phyloP scores from a whole-genome alignment of 2,888 invertebrate genomes.

The Cyaniris semiargus region DNA sequence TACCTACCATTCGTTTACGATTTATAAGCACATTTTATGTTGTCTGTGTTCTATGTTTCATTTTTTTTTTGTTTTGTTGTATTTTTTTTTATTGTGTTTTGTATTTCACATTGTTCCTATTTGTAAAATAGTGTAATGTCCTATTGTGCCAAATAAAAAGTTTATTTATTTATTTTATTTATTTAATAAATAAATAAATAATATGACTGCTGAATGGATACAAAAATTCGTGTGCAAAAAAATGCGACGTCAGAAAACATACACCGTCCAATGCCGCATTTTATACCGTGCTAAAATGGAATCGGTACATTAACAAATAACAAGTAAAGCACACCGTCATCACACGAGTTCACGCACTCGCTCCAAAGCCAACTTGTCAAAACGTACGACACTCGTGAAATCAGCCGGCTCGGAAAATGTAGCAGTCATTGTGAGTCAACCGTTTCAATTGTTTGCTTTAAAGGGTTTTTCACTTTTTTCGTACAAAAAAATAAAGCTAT shows the following conservation, averaged over 20 bases:
- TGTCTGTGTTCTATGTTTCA: no score
- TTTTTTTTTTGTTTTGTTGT: no score
- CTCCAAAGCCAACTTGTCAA: constrained; percentile 27
- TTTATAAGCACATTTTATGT: no score
- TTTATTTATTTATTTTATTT: no score
- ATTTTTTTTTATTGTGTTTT: no score
- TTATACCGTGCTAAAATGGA: background rate
- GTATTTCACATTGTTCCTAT: no score
- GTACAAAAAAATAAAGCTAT: background rate
- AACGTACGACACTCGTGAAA: constrained; percentile 19
- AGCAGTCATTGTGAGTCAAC: constrained; percentile 15
- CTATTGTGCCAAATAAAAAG: no score
- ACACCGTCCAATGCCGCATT: background rate
- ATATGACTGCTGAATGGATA: background rate
- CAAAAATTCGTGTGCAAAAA: background rate
- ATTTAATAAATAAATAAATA: no score
- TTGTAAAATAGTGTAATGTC: no score
- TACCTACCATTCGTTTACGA: no score
- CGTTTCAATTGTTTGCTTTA: constrained; percentile 14
- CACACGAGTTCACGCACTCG: constrained; percentile 28
- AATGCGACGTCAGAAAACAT: background rate
- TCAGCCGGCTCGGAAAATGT: constrained; percentile 11
- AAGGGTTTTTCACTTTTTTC: background rate
- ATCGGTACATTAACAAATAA: constrained; percentile 10
- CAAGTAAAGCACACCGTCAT: constrained; percentile 18